Evolutionary conservation across 2,797 vertebrate species (phyloP).

Genomic region (Aulostomus chinensis): DNA sequence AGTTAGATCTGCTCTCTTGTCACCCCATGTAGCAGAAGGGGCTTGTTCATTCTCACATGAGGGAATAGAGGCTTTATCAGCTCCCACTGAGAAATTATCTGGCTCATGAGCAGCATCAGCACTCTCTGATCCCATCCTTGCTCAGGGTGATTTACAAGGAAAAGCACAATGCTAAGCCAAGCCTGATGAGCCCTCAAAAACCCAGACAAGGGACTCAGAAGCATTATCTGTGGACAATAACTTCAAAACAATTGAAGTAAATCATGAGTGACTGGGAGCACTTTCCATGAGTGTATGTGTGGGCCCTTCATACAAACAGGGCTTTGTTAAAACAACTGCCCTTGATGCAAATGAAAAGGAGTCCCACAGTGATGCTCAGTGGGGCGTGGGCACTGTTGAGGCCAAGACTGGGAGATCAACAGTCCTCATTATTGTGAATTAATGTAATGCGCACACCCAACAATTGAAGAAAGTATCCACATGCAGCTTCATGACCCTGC

Average conservation of each 20-base stretch:
- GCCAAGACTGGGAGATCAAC: conserved; percentile 42
- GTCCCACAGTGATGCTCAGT: conserved; percentile 45
- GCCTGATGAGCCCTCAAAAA: conserved; percentile 16
- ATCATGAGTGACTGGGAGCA: conserved; percentile 54
- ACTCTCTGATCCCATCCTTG: conserved; percentile 1
- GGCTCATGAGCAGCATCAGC: background rate
- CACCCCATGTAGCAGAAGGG: no score
- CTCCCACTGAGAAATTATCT: background rate
- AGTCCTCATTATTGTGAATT: conserved; percentile 13
- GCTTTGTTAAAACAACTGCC: conserved; percentile 69
- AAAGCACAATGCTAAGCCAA: conserved; percentile 15
- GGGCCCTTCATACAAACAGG: conserved; percentile 49
- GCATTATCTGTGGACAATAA: conserved; percentile 53
- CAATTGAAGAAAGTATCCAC: conserved; percentile 2
- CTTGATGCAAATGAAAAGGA: conserved; percentile 68
- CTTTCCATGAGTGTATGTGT: conserved; percentile 45
- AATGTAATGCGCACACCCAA: conserved; percentile 5
- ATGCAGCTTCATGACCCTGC: conserved; percentile 11
- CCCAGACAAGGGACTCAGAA: conserved; percentile 37
- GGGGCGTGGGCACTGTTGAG: conserved; percentile 39
- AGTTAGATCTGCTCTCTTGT: no score
- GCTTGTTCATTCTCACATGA: no score
- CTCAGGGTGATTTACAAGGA: conserved; percentile 15
- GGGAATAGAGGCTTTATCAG: no score
- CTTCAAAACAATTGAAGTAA: conserved; percentile 53